phyloP scores from a whole-genome alignment of 2,888 invertebrate species.

The Drosophila borborema region DNA sequence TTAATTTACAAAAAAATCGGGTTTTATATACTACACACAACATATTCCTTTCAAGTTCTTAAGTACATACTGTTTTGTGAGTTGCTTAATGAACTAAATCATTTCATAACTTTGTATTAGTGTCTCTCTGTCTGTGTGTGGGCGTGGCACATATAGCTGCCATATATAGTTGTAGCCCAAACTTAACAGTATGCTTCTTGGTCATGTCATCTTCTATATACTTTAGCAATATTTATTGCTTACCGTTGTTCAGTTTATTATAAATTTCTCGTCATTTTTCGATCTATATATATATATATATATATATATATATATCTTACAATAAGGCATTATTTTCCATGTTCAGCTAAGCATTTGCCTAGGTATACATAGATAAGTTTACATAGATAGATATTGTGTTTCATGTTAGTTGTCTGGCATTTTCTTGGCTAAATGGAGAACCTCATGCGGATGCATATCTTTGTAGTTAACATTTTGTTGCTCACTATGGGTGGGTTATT shows the following conservation, averaged over 20 bases:
- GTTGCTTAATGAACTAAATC: constrained; percentile 12
- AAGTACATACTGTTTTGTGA: constrained; percentile 49
- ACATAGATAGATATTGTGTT: neutral
- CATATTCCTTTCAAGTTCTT: constrained; percentile 23
- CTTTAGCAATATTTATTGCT: constrained; percentile 45
- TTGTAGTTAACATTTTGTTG: constrained; percentile 27
- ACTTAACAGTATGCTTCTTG: constrained; percentile 25
- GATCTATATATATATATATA: neutral
- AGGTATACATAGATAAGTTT: no score
- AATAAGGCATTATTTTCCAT: constrained; percentile 33
- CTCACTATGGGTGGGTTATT: constrained; percentile 36
- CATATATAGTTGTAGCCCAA: neutral
- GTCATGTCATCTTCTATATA: constrained; percentile 35
- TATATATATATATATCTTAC: constrained; percentile 37
- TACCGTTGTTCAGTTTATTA: constrained; percentile 8
- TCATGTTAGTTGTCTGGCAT: constrained; percentile 10
- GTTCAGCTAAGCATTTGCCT: neutral
- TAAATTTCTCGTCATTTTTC: neutral
- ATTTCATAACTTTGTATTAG: neutral
- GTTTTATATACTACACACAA: constrained; percentile 22
- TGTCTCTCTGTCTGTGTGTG: neutral
- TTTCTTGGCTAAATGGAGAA: constrained; percentile 24
- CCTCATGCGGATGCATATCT: neutral
- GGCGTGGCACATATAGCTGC: constrained; percentile 2
- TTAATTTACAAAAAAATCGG: constrained; percentile 24